phyloP scores from a whole-genome alignment of 1,140 invertebrate genomes.

The Chrysomallon squamiferum region DNA sequence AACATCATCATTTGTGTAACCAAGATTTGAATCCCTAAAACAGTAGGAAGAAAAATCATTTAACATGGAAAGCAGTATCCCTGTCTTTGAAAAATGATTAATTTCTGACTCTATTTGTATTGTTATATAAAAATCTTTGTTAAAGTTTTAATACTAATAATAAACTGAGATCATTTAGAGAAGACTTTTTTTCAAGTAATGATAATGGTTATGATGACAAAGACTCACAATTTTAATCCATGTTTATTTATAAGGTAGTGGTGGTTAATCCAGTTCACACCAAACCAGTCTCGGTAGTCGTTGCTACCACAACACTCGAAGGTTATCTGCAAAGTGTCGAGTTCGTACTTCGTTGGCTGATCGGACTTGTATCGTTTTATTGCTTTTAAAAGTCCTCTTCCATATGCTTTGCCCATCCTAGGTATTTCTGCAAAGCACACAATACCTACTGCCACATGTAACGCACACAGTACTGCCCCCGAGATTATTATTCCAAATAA shows the following conservation, averaged over 20 bases:
- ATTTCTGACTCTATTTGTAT: too few species aligned
- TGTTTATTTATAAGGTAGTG: background rate
- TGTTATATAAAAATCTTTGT: too few species aligned
- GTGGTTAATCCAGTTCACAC: slow-evolving; percentile 37
- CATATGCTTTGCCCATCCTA: slow-evolving; percentile 7
- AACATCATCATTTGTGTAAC: slow-evolving; percentile 41
- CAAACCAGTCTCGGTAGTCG: slow-evolving; percentile 49
- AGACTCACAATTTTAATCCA: too few species aligned
- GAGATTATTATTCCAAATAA: slow-evolving; percentile 20
- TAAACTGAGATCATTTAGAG: too few species aligned
- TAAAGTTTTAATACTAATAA: too few species aligned
- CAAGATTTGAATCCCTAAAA: too few species aligned
- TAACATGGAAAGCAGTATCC: too few species aligned
- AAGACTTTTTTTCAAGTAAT: too few species aligned
- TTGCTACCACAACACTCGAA: slow-evolving; percentile 51
- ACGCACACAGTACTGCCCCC: slow-evolving; percentile 20
- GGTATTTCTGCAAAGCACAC: slow-evolving; percentile 31
- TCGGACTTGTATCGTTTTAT: slow-evolving; percentile 27
- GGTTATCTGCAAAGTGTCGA: slow-evolving; percentile 46
- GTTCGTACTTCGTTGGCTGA: slow-evolving; percentile 27
- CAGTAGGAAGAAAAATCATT: too few species aligned
- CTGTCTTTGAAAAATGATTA: too few species aligned
- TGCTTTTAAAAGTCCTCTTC: slow-evolving; percentile 5
- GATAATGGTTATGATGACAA: too few species aligned
- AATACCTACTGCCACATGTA: slow-evolving; percentile 25